Base-by-base conservation (phyloP, 2,888 invertebrate species). In the Lamproptera curius region DNA sequence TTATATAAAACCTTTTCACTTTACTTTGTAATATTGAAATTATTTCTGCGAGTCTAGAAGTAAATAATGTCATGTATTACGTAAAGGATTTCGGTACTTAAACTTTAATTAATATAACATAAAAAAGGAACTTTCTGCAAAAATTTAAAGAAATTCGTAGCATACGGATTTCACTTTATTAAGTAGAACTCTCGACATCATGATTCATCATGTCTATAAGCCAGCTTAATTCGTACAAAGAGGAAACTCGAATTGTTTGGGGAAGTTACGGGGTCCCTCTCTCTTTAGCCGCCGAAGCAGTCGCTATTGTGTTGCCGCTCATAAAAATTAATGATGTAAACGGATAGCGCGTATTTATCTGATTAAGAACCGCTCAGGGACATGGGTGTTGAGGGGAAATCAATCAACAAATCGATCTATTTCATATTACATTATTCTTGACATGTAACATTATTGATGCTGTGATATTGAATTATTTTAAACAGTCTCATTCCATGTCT, bases 321-420 rank as follows among this genome's bases (percentile, higher is more conserved):
- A 85, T 87, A 86, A 86, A 86, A 86, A 84, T 84, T 85, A 85
- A 86, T 86, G 84, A 82, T 84, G 84, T 86, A 86, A 87, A 85
- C 83, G 84, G 84, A 86, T 85, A 86, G 77, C 80, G 75, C 73
- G 76, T 82, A 84, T 84, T 80, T 79, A 83, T 84, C 76, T 81
- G 73, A 79, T 73, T 77, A 70, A 58, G 64, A 64, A 75, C 60
- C 63, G 70, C 64, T 67, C 64, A 59, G 77, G 73, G 76, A 70
- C 72, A 68, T 58, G 54, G 62, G 62, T 67, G 65, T 70, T 73
- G 76, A 76, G 80, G 83, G 82, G 76, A 77, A 82, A 81, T 76
- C 80, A 79, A 80, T 82, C 80, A 81, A 71, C 60, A 64, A 76
- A 76, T 73, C 71, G 75, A 80, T 80, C 73, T 70, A 70, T 69